Evolutionary conservation across 2,888 invertebrate genomes (phyloP), one percentile per base, ranked within the genome.

Genomic region (Agrenia bidenticulata): DNA sequence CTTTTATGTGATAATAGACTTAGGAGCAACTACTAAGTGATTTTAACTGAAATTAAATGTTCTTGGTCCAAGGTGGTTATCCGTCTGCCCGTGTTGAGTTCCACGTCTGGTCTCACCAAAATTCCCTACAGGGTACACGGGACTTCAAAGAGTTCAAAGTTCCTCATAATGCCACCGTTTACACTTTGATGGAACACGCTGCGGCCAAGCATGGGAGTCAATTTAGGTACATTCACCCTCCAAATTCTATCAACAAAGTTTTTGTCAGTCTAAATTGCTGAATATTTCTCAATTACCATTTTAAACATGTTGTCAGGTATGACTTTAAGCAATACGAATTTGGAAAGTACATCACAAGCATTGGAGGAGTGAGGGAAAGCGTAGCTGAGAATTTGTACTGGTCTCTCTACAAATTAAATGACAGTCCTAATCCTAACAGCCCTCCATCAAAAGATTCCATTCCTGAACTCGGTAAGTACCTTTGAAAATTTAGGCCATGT

Each of bases 131-230:
- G 15, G 61, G 21, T 5, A 26, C 23, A 1, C 26, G 21, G 4
- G 9, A 61, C 19, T 41, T 21, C 19, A 2, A 19, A 17, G 11
- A 15, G 21, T 23, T 61, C 2, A 53, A 7, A 1, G 61, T 26
- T 26, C 61, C 54, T 1, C 24, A 61, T 42, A 61, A 54, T 17
- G 41, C 61, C 9, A 54, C 61, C 2, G 17, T 61, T 4, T 61
- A 27, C 17, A 61, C 61, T 13, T 41, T 54, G 2, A 61, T 61
- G 61, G 61, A 61, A 54, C 61, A 61, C 27, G 60, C 60, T 23
- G 53, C 41, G 19, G 5, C 11, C 32, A 11, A 32, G 32, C 5
- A 11, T 7, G 32, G 32, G 5, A 32, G 32, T 11, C 32, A 4
- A 11, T 32, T 32, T 32, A 4, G 32, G 32, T 32, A 11, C 4